Percentiles rank a stretch among this genome's conserved stretches.
phyloP scores from a whole-genome alignment of 53 echinoderm and acorn worm species.

The Zoroaster sp. region DNA sequence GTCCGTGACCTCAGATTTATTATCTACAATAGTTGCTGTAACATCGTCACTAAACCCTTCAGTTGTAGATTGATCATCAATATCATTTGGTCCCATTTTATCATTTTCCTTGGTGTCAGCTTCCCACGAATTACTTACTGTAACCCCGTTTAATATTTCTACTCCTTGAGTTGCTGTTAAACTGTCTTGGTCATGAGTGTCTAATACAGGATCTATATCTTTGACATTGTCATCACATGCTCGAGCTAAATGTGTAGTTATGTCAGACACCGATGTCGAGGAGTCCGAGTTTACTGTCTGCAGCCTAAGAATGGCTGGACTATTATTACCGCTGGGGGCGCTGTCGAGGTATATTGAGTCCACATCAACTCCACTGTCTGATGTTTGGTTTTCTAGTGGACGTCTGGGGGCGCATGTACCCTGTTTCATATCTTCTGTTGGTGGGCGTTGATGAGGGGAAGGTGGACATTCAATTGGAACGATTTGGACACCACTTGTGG shows the following conservation, averaged over 20 bases:
- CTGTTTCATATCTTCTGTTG: background rate
- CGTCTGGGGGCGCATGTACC: background rate
- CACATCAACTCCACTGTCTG: constrained; percentile 65
- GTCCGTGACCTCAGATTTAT: background rate
- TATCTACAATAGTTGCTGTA: background rate
- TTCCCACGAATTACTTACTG: background rate
- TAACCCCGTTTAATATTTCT: background rate
- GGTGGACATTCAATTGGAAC: background rate
- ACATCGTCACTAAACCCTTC: background rate
- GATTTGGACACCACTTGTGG: background rate
- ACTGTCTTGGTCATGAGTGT: background rate
- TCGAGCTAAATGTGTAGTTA: background rate
- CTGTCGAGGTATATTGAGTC: constrained; percentile 48
- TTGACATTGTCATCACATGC: background rate
- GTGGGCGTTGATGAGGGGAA: background rate
- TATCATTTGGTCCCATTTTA: background rate
- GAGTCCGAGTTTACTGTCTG: background rate
- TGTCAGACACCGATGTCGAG: constrained; percentile 32
- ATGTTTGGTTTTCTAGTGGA: constrained; percentile 29
- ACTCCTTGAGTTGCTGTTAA: background rate
- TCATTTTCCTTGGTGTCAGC: background rate
- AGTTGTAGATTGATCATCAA: background rate
- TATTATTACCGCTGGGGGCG: constrained; percentile 32
- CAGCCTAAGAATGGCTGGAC: constrained; percentile 8
- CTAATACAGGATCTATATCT: background rate